These are phyloP conservation scores for Platyura marginata DNA, from an alignment of 1,140 invertebrate species.

Conservation along the genomic window DNA sequence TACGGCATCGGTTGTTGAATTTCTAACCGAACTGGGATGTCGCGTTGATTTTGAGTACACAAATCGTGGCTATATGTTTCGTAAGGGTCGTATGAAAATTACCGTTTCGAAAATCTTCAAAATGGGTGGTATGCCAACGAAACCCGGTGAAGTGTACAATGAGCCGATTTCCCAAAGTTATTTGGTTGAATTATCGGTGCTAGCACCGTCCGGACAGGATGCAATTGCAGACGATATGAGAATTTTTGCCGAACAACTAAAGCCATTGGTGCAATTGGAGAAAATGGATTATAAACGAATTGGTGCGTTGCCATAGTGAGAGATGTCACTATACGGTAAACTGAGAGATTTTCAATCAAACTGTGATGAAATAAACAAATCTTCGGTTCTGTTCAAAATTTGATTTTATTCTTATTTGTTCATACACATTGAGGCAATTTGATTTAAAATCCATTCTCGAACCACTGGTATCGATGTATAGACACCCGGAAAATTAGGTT, in stretches of 20 bases:
- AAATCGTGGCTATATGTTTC: constrained; percentile 85
- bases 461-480: too few relatives aligned
- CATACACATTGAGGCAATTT: too few relatives aligned
- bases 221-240: constrained; percentile 91
- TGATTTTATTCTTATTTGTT: too few relatives aligned
- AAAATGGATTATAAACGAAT: constrained; percentile 78
- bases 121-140: constrained; percentile 47
- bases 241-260: constrained; percentile 84
- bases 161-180: constrained; percentile 85
- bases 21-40: constrained; percentile 81
- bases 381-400: too few relatives aligned
- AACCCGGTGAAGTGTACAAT: constrained; percentile 39
- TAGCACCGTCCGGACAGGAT: constrained; percentile 84
- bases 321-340: too few relatives aligned
- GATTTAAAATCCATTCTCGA: too few relatives aligned
- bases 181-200: constrained; percentile 81
- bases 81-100: constrained; percentile 93
- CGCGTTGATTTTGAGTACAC: constrained; percentile 86
- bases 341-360: too few relatives aligned
- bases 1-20: constrained; percentile 74
- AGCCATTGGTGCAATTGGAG: constrained; percentile 75
- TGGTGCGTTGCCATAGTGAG: constrained; percentile 31
- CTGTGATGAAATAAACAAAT: too few relatives aligned
- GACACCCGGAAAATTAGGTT: constrained; percentile 60
- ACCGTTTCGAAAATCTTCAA: constrained; percentile 91